These are phyloP conservation scores for Stomatorhinus walkeri DNA, from an alignment of 2,797 vertebrate genomes.

Conservation along the genomic window DNA sequence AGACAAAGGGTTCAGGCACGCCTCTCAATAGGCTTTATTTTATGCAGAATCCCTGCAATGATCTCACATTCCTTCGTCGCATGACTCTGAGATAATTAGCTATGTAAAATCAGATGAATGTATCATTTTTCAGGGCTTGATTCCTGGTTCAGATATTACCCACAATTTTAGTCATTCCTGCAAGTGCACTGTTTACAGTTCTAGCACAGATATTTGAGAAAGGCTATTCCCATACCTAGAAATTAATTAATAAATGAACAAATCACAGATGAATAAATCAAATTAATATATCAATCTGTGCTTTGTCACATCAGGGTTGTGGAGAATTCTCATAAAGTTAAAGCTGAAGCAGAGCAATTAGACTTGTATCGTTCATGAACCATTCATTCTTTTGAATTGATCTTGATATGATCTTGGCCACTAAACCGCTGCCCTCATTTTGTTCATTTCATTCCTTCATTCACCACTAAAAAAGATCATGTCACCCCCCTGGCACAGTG, in stretches of 20 bases:
- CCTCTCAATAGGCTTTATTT: not conserved
- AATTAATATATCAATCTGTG: not conserved
- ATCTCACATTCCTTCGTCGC: not conserved
- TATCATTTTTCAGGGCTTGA: not conserved
- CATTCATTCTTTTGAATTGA: not conserved
- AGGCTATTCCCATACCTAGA: not conserved
- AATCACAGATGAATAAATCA: not conserved
- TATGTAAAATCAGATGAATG: not conserved
- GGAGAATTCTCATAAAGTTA: not conserved
- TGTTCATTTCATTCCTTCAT: not conserved
- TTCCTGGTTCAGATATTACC: not conserved
- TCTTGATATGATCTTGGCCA: not conserved
- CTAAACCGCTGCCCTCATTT: not conserved
- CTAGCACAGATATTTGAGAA: not conserved
- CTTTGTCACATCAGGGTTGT: not conserved
- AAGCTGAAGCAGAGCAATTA: not conserved
- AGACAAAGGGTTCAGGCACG: not conserved
- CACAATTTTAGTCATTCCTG: not conserved
- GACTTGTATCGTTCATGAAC: not conserved
- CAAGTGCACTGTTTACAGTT: not conserved
- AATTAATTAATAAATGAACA: conserved; percentile 1
- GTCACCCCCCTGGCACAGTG: not conserved
- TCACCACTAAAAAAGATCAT: not conserved
- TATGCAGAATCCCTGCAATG: not conserved
- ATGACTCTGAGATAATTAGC: not conserved